Evolutionary conservation across 2,888 invertebrate species (phyloP).

Genomic region (Dione juno): DNA sequence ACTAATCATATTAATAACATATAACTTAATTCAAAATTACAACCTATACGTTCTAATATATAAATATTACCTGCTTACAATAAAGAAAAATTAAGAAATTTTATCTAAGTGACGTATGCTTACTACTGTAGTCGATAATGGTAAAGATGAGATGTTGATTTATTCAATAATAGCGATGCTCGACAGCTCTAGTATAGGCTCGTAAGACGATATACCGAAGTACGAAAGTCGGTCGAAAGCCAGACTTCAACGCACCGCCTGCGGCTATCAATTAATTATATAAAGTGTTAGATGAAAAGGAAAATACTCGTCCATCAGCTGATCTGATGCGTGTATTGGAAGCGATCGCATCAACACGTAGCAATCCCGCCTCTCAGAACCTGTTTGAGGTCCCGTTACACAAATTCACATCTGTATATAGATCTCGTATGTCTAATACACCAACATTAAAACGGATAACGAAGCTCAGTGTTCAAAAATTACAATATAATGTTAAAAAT

Average conservation of each 20-base stretch:
- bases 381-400: slow-evolving; percentile 66
- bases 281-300: slow-evolving; percentile 76
- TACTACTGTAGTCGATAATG: slow-evolving; percentile 43
- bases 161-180: slow-evolving; percentile 67
- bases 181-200: slow-evolving; percentile 39
- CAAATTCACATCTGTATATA: neutral
- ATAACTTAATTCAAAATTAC: neutral
- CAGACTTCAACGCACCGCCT: slow-evolving; percentile 55
- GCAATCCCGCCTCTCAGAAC: slow-evolving; percentile 61
- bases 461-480: neutral
- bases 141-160: slow-evolving; percentile 53
- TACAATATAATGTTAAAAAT: no score
- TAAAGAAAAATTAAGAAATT: slow-evolving; percentile 29
- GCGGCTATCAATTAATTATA: slow-evolving; percentile 76
- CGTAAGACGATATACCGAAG: slow-evolving; percentile 55
- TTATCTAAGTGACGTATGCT: slow-evolving; percentile 37
- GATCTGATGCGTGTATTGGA: slow-evolving; percentile 67
- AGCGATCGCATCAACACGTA: slow-evolving; percentile 49
- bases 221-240: slow-evolving; percentile 58
- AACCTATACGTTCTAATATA: neutral
- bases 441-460: neutral
- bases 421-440: neutral
- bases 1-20: neutral
- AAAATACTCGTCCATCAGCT: slow-evolving; percentile 75
- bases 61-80: neutral